Evolutionary conservation across 2,888 invertebrate species (phyloP), one percentile per base, ranked within the genome.

Genomic region (Drosophila mimetica): DNA sequence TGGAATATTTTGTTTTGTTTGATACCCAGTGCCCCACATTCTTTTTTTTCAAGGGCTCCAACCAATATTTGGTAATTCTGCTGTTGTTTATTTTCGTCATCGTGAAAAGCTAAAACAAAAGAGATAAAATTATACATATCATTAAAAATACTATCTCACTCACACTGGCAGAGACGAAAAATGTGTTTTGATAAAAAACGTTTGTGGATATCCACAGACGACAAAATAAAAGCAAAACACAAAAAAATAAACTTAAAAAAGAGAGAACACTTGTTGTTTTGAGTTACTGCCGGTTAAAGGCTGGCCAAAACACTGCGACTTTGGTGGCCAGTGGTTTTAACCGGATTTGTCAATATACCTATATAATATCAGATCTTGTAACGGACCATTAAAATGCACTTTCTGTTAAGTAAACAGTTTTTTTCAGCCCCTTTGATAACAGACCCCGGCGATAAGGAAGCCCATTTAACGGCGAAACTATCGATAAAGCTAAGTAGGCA

Each of bases 401-500:
- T 65, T 63, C 41, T 20, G 18, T 46, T 48, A 34, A 18, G 64
- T 42, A 63, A 63, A 48, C 63, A 18, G 1, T 16, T 41, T 28
- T 60, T 42, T 11, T 0, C 14, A 7, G 28, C 25, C n/a, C 25
- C 18, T 25, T 22, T 63, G 64, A 63, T 34, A 66, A 51, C 52
- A 55, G 48, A 54, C 7, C 39, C 32, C 46, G 51, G 22, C 47
- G 65, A 73, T 53, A 73, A 66, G 53, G 28, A 30, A 58, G 53
- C 63, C 30, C 28, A 46, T 34, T 53, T 32, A 16, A 69, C 66
- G 76, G 77, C 75, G 41, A 71, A 44, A 67, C 74, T 64, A 73
- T 81, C 78, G 78, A 81, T 77, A 80, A 74, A 73, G 77, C 63
- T 65, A 51, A 64, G 52, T 71, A 64, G 37, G 73, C 69, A 50